Percentiles rank a stretch among this genome's conserved stretches.
These are phyloP conservation scores for Mesocricetus auratus DNA, from an alignment of 2,113 vertebrate species.

Conservation along the genomic window DNA sequence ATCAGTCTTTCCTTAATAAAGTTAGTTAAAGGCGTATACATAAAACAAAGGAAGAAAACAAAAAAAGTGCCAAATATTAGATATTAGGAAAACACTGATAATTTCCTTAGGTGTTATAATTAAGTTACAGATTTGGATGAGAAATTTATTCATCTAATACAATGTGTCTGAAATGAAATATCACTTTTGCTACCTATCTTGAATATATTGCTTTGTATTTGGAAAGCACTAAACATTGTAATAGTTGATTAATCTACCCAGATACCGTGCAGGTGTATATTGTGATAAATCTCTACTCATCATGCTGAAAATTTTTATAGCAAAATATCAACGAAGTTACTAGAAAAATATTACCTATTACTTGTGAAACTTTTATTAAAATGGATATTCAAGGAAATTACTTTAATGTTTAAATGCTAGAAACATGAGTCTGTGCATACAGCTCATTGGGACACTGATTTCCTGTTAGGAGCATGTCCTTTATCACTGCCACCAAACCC, in stretches of 20 bases:
- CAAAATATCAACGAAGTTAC: background rate
- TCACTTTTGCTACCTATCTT: background rate
- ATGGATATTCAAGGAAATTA: background rate
- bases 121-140: background rate
- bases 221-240: background rate
- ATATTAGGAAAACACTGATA: background rate
- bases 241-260: background rate
- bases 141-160: background rate
- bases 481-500: background rate
- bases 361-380: background rate
- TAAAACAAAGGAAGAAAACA: background rate
- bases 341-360: background rate
- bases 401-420: background rate
- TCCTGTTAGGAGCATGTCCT: too few species aligned
- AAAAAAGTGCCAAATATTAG: background rate
- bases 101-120: background rate
- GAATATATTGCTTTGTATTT: background rate
- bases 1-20: background rate
- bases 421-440: background rate
- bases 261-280: background rate
- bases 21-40: background rate
- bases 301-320: background rate
- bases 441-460: background rate
- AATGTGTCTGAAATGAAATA: background rate
- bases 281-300: background rate